Evolutionary conservation across 2,113 vertebrate genomes (phyloP), one percentile per base, ranked within the genome.

Genomic region (Picathartes gymnocephalus): DNA sequence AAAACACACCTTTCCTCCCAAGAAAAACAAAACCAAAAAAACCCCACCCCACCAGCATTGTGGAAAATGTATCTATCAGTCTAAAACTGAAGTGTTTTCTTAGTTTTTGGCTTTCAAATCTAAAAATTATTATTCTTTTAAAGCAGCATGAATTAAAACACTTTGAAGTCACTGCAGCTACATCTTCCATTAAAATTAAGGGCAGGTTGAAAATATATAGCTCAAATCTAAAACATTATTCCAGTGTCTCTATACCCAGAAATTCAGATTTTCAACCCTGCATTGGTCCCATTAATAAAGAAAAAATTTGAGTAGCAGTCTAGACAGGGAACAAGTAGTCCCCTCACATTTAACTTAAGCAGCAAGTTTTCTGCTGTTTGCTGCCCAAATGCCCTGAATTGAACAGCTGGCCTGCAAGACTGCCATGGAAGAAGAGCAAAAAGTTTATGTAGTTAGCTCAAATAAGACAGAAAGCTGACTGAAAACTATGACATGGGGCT

Each of bases 371-470:
- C 80, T 69, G 79, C 74, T 68, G 17, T 48, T 79, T 57, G 45
- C 37, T 45, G n/a, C 20, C n/a, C 21, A 50, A 86, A 61, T 11
- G 15, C 33, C 48, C 30, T 50, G 44, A 80, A 48, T 1, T 0
- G 2, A 71, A 35, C 50, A 68, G 48, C 24, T 13, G 28, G 15
- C 11, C 30, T 62, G 20, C 0, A 0, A 66, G 33, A 27, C 37
- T 70, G 72, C 18, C 31, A 45, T 57, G 66, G n/a, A 61, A 51
- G 30, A 54, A 47, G 15, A 84, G 39, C 33, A n/a, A 68, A 25
- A 51, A 6, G 2, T 58, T 66, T 8, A 35, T 15, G 39, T 6
- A 85, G 35, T 42, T 39, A 42, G 42, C 35, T 68, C 51, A 68
- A 56, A 10, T 42, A 71, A 47, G 48, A 60, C 31, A 53, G 27